These are phyloP conservation scores for Drosophila nr. perissopoda DNA, from an alignment of 2,888 invertebrate species.

Conservation along the genomic window DNA sequence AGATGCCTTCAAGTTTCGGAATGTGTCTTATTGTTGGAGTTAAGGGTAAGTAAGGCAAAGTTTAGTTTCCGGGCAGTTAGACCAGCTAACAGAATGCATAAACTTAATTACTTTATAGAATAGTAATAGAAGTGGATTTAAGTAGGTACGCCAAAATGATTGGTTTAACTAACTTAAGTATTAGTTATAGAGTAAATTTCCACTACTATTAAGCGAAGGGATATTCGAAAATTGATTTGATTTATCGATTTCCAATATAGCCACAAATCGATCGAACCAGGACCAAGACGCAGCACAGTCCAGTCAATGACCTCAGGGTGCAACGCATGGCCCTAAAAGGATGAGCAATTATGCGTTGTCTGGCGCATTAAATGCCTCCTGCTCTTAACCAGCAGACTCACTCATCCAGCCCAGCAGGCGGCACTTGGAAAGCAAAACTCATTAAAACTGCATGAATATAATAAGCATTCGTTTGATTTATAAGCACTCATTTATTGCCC, in stretches of 20 bases:
- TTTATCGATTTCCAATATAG: not conserved
- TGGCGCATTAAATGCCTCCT: conserved; percentile 46
- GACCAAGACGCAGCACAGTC: not conserved
- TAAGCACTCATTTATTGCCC: conserved; percentile 71
- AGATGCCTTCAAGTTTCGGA: conserved; percentile 42
- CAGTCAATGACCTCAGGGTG: conserved; percentile 59
- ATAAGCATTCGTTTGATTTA: conserved; percentile 77
- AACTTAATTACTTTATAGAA: not conserved
- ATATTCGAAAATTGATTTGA: not conserved
- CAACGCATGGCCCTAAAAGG: conserved; percentile 55
- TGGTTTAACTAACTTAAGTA: not conserved
- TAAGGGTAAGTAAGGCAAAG: conserved; percentile 1
- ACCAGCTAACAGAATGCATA: conserved; percentile 12
- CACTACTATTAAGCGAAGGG: not conserved
- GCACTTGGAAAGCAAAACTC: conserved; percentile 54
- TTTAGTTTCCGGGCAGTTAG: conserved; percentile 7
- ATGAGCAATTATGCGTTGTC: conserved; percentile 71
- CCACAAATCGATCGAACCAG: not conserved
- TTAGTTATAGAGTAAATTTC: not conserved
- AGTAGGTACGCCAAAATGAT: not conserved
- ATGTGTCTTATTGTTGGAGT: conserved; percentile 25
- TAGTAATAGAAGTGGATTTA: not conserved
- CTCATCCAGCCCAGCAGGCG: conserved; percentile 34
- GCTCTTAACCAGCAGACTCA: conserved; percentile 11
- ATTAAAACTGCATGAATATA: conserved; percentile 82